Conservation (phyloP, 2,888 invertebrate genomes). For the Gryllus longicercus region DNA sequence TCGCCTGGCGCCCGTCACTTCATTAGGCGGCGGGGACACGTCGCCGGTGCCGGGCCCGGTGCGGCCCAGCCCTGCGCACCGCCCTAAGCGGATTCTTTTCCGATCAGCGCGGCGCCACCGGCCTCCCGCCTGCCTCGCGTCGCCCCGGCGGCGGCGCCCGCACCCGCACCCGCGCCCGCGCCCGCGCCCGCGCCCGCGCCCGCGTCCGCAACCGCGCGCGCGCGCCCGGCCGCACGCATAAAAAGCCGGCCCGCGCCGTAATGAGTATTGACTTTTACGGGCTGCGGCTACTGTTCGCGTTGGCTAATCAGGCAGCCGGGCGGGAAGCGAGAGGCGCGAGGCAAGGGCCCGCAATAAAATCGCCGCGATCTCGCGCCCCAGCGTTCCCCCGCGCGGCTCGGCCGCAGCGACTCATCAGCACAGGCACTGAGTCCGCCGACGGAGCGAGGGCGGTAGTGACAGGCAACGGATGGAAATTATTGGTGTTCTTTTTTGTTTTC, state of each 20-base stretch:
- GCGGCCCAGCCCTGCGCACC: too few relatives aligned
- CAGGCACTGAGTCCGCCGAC: neutral
- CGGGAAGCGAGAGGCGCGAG: neutral
- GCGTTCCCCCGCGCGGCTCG: neutral
- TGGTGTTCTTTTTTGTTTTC: too few relatives aligned
- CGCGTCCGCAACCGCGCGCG: neutral
- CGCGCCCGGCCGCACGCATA: neutral
- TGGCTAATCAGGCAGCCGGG: neutral
- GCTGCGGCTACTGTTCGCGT: neutral
- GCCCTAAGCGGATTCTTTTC: too few relatives aligned
- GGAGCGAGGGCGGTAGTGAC: neutral
- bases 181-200: too few relatives aligned
- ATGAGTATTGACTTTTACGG: conserved; percentile 7
- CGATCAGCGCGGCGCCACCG: too few relatives aligned
- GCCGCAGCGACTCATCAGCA: neutral
- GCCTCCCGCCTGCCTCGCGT: too few relatives aligned
- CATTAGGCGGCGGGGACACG: too few relatives aligned
- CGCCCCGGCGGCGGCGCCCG: too few relatives aligned
- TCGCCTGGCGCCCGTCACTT: too few relatives aligned
- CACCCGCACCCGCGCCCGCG: too few relatives aligned
- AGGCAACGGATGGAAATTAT: too few relatives aligned
- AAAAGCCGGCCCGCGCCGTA: neutral
- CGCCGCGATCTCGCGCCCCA: neutral
- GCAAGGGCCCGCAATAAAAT: neutral
- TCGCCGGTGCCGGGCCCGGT: too few relatives aligned